Evolutionary conservation across 2,888 invertebrate genomes (phyloP).

Genomic region (Zele albiditarsus): DNA sequence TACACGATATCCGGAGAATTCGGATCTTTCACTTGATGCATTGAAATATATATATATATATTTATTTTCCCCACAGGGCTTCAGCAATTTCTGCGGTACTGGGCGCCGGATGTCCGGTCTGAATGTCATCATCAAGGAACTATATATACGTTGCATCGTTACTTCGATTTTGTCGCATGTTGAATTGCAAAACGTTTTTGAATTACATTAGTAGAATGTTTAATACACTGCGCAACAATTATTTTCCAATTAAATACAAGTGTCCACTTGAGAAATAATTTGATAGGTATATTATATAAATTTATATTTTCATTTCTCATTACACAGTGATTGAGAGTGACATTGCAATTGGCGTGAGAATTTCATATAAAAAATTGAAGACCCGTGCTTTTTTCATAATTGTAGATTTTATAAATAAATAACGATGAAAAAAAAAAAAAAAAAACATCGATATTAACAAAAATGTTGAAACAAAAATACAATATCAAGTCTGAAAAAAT

Average conservation of each 20-base stretch:
- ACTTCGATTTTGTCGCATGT: neutral
- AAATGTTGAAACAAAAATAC: no score
- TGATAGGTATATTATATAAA: no score
- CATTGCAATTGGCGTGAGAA: no score
- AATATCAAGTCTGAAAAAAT: no score
- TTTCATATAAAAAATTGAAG: no score
- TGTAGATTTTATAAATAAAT: no score
- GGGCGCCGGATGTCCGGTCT: neutral
- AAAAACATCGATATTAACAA: no score
- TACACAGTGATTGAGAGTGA: no score
- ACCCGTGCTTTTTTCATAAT: no score
- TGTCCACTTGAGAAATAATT: neutral
- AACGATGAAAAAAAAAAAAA: no score
- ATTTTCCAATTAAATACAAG: neutral
- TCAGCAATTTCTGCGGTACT: neutral
- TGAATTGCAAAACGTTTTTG: neutral
- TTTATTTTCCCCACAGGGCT: neutral
- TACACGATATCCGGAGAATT: neutral
- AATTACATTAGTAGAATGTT: neutral
- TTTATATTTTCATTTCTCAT: no score
- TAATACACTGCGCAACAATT: neutral
- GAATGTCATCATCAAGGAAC: constrained; percentile 5
- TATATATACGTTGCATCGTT: neutral
- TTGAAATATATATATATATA: neutral
- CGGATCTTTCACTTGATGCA: neutral